A percentile compares a stretch with the other conserved stretches of the same genome.
Conservation (phyloP, 2,888 invertebrate genomes). For the Deroplatys truncata region DNA sequence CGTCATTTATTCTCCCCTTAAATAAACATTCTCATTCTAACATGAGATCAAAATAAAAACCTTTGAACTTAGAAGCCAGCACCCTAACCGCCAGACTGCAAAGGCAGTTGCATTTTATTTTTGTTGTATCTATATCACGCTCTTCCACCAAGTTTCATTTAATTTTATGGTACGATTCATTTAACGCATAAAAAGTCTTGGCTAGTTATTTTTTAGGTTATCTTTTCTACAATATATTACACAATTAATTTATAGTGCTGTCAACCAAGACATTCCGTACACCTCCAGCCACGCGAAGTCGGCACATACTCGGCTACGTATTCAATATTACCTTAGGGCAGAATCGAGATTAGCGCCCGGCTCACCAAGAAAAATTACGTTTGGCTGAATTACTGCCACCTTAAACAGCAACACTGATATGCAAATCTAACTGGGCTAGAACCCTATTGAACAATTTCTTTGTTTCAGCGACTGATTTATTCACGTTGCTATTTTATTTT, state of each 20-base stretch:
- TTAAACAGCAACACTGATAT: not conserved
- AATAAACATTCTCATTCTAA: too few relatives aligned
- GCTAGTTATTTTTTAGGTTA: slow-evolving; percentile 6
- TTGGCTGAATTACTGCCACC: not conserved
- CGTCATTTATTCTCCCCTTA: too few relatives aligned
- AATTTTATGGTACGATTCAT: not conserved
- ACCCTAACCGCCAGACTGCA: too few relatives aligned
- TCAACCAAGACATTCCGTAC: slow-evolving; percentile 10
- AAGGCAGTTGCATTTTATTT: not conserved
- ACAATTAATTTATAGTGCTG: slow-evolving; percentile 8
- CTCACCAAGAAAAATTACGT: not conserved
- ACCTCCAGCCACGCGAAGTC: not conserved
- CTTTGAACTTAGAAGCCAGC: too few relatives aligned
- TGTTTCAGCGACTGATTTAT: not conserved
- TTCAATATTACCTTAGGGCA: not conserved
- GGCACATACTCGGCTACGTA: not conserved
- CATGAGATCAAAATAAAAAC: too few relatives aligned
- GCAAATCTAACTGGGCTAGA: not conserved
- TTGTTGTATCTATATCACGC: not conserved
- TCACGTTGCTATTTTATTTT: not conserved
- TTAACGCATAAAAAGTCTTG: slow-evolving; percentile 9
- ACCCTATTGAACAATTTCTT: not conserved
- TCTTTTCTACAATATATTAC: slow-evolving; percentile 10
- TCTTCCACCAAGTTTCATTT: not conserved
- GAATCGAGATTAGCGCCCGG: not conserved